A percentile compares a stretch with the other conserved stretches of the same genome.
Evolutionary conservation across 2,888 invertebrate genomes (phyloP).

Genomic region (Troides helena): DNA sequence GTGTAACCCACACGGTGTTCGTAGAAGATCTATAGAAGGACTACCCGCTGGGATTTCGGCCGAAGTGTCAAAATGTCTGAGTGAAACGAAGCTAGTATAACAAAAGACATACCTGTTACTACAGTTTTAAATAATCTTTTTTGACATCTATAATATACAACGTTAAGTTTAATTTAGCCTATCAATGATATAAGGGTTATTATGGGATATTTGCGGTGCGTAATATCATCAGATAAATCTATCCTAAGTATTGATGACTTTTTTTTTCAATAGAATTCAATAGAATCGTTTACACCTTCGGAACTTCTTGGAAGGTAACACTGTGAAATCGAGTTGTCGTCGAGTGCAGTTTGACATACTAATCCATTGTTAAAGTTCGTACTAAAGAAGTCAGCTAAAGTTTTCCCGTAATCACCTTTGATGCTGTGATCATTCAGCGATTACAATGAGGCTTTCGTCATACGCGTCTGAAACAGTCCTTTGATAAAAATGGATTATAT

Average conservation of each 20-base stretch:
- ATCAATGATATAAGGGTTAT: slow-evolving; percentile 16
- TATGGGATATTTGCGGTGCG: slow-evolving; percentile 51
- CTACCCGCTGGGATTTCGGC: slow-evolving; percentile 72
- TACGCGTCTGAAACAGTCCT: neutral
- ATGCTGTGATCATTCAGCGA: slow-evolving; percentile 27
- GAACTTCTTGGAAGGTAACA: slow-evolving; percentile 59
- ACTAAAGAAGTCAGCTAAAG: slow-evolving; percentile 39
- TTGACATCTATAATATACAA: slow-evolving; percentile 28
- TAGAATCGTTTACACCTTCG: slow-evolving; percentile 63
- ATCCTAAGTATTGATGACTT: slow-evolving; percentile 51
- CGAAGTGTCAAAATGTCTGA: slow-evolving; percentile 77
- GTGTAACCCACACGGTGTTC: slow-evolving; percentile 68
- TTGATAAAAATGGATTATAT: neutral
- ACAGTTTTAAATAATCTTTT: slow-evolving; percentile 23
- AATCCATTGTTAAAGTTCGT: slow-evolving; percentile 49
- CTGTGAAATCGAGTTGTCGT: slow-evolving; percentile 64
- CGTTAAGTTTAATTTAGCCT: slow-evolving; percentile 14
- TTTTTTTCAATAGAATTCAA: slow-evolving; percentile 48
- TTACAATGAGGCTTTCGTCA: neutral
- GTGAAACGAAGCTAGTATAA: slow-evolving; percentile 59
- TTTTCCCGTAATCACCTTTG: slow-evolving; percentile 32
- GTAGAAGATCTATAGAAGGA: slow-evolving; percentile 65
- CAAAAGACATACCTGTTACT: slow-evolving; percentile 35
- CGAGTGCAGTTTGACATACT: slow-evolving; percentile 61
- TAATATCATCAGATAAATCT: slow-evolving; percentile 64